Evolutionary conservation across 2,797 vertebrate species (phyloP), one percentile per base, ranked within the genome.

Genomic region (Enteromius radiatus): DNA sequence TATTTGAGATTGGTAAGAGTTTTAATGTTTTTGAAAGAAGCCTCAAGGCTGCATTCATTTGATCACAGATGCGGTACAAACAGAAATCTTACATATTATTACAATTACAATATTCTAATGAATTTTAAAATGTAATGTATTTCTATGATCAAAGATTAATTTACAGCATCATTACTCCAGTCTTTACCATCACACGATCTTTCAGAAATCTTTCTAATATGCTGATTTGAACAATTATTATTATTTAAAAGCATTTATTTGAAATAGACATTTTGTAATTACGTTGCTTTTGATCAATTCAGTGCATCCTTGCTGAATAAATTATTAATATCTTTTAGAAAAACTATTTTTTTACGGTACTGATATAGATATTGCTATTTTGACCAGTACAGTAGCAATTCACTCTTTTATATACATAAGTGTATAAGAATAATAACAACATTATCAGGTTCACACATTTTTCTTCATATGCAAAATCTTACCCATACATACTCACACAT

Each of bases 381-480:
- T 49, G 3, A 49, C 17, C n/a, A 31, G 68, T 19, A 19, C 23
- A 47, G 23, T 47, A 26, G 15, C 26, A 71, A 11, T 71, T 31
- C 17, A 31, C 47, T 36, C 10, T 36, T n/a, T 36, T 21, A 36
- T 11, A 21, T 49, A 6, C 9, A 17, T 2, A 23, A 75, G 21
- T 17, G 21, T 54, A 14, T n/a, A 31, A 21, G 15, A 73, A 33
- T 6, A 52, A 2, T 28, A 74, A 54, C 15, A 54, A 54, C 47
- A 15, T 54, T 74, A 6, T 38, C 49, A 23, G 76, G 21, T 65
- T 77, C 19, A 64, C 61, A 33, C 43, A 17, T 23, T 78, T 64
- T 9, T 26, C n/a, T 56, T 75, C 52, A 9, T 23, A 17, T 41
- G 33, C n/a, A 26, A 26, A 59, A 74, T n/a, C 3, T 47, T 70